These are phyloP conservation scores for Coregonus ussuriensis DNA, from an alignment of 2,797 vertebrate species.

Conservation along the genomic window DNA sequence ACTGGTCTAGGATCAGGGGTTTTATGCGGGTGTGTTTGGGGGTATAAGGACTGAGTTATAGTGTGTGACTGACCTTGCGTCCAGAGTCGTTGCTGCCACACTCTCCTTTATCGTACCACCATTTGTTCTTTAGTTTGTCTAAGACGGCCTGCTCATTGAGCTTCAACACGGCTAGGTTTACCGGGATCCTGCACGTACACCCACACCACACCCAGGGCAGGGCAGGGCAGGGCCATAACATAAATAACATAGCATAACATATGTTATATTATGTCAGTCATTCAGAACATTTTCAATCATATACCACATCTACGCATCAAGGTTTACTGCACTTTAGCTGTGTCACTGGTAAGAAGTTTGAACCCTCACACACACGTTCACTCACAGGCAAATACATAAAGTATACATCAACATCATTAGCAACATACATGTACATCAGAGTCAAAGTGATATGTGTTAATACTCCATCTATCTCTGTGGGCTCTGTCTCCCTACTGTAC, in stretches of 20 bases:
- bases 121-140: constrained; percentile 99
- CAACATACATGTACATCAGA: constrained; percentile 75
- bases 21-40: constrained; percentile 66
- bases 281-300: constrained; percentile 69
- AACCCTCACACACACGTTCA: constrained; percentile 72
- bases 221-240: constrained; percentile 92
- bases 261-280: constrained; percentile 99
- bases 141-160: constrained; percentile 99
- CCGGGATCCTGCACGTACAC: constrained; percentile 92
- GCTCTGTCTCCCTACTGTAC: constrained; percentile 67
- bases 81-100: constrained; percentile 99
- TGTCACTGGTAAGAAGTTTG: constrained; percentile 33
- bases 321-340: constrained; percentile 46
- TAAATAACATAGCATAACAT: constrained; percentile 96
- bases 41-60: constrained; percentile 60
- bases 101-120: constrained; percentile 99
- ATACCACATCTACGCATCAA: constrained; percentile 56
- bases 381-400: constrained; percentile 61
- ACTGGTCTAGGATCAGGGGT: constrained; percentile 54
- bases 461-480: constrained; percentile 88
- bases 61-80: constrained; percentile 96
- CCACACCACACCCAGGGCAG: not conserved
- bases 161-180: constrained; percentile 99
- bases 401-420: constrained; percentile 49
- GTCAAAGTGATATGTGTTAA: constrained; percentile 93